These are phyloP conservation scores for Galerucella pusilla DNA, from an alignment of 2,888 invertebrate genomes.

Conservation along the genomic window DNA sequence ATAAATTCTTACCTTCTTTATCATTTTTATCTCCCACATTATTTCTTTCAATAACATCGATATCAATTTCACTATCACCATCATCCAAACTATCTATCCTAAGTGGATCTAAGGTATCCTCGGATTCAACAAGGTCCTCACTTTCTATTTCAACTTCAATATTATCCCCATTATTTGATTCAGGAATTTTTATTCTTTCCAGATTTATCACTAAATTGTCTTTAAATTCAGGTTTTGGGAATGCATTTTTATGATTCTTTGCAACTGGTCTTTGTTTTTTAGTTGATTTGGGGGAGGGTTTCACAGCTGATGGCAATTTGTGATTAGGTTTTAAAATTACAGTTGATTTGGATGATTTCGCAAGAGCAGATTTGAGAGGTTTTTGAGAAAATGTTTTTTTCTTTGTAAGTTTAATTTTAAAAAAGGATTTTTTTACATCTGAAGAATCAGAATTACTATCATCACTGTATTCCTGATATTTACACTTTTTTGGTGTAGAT, in stretches of 20 bases:
- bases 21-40: no score
- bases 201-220: constrained; percentile 11
- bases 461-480: neutral
- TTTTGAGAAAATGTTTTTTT: neutral
- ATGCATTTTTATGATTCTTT: neutral
- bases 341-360: neutral
- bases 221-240: neutral
- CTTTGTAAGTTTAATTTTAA: constrained; percentile 9
- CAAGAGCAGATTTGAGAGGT: neutral
- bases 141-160: neutral
- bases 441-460: neutral
- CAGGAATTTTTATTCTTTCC: constrained; percentile 7
- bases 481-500: neutral
- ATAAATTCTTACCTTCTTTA: no score
- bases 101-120: constrained; percentile 3
- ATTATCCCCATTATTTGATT: neutral
- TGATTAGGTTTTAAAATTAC: neutral
- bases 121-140: neutral
- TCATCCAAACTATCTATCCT: constrained; percentile 2
- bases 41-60: no score
- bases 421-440: constrained; percentile 12
- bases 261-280: neutral
- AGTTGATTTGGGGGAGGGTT: neutral
- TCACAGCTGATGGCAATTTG: neutral
- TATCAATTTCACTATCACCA: neutral